Conservation (phyloP, 2,113 vertebrate species). For the Ancistrus triradiatus region DNA sequence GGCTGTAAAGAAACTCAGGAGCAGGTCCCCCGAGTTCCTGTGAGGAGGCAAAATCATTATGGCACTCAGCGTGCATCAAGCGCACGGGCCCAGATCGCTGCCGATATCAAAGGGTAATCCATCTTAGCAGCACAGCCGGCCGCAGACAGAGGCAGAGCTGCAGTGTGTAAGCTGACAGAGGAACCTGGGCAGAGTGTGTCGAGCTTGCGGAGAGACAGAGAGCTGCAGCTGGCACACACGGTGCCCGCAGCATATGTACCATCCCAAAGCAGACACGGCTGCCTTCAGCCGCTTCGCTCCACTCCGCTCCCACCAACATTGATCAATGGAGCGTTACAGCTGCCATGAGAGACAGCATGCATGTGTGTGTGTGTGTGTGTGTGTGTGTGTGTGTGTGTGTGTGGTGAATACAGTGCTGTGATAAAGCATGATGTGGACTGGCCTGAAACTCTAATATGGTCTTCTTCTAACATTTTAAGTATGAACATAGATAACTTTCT, state of each 20-base stretch:
- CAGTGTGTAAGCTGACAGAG: slow-evolving; percentile 47
- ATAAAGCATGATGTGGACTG: not conserved
- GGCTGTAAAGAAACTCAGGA: slow-evolving; percentile 38
- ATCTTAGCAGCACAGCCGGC: slow-evolving; percentile 49
- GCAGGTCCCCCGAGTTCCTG: slow-evolving; percentile 31
- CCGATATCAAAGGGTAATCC: slow-evolving; percentile 50
- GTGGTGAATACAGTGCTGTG: too few species aligned
- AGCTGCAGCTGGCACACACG: slow-evolving; percentile 44
- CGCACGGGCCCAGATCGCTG: slow-evolving; percentile 29
- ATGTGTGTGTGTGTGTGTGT: slow-evolving; percentile 25
- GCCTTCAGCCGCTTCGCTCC: slow-evolving; percentile 39
- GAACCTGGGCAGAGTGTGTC: slow-evolving; percentile 46
- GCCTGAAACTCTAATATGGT: not conserved
- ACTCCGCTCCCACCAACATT: slow-evolving; percentile 41
- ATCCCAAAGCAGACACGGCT: slow-evolving; percentile 41
- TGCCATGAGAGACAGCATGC: slow-evolving; percentile 19
- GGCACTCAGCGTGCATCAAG: slow-evolving; percentile 34
- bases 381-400: slow-evolving; percentile 16
- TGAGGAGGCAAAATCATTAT: slow-evolving; percentile 41
- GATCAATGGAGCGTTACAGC: slow-evolving; percentile 45
- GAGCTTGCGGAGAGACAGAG: slow-evolving; percentile 45
- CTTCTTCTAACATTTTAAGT: too few species aligned
- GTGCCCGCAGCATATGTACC: slow-evolving; percentile 48
- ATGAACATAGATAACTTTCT: too few species aligned
- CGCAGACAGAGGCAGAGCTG: slow-evolving; percentile 44